phyloP scores from a whole-genome alignment of 2,113 vertebrate species.

The Pelmatolapia mariae region DNA sequence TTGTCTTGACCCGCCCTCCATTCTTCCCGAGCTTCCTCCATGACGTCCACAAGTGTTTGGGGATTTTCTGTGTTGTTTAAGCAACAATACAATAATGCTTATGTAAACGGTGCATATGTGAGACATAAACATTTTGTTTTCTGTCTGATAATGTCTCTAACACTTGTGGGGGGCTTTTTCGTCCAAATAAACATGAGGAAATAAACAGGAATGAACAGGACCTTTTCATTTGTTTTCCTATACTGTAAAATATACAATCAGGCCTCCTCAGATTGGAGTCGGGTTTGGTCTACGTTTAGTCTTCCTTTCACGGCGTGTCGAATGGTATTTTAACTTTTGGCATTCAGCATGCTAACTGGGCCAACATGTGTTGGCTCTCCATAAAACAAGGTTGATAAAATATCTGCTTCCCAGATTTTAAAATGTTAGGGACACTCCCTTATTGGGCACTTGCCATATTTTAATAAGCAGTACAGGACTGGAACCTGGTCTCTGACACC shows the following conservation, averaged over 20 bases:
- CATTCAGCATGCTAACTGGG: background rate
- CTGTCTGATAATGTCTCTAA: background rate
- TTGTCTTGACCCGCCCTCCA: background rate
- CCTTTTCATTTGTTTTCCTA: background rate
- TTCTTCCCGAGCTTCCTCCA: background rate
- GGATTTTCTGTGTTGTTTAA: background rate
- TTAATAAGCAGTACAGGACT: background rate
- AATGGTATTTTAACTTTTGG: background rate
- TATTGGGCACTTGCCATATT: background rate
- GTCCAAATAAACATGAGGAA: background rate
- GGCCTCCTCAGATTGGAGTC: background rate
- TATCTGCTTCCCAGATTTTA: background rate
- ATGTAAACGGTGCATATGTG: background rate
- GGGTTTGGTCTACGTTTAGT: background rate
- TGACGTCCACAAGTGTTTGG: background rate
- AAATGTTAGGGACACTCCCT: background rate
- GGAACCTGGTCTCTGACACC: background rate
- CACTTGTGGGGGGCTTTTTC: background rate
- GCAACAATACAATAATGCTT: background rate
- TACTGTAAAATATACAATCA: slow-evolving; percentile 1
- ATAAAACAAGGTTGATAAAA: background rate
- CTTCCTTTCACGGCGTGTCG: background rate
- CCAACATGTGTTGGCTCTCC: background rate
- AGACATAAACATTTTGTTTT: slow-evolving; percentile 23
- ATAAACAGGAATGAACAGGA: background rate